Percentiles rank a stretch among this genome's conserved stretches.
phyloP scores from a whole-genome alignment of 2,888 invertebrate genomes.

The Teinopalpus imperialis region DNA sequence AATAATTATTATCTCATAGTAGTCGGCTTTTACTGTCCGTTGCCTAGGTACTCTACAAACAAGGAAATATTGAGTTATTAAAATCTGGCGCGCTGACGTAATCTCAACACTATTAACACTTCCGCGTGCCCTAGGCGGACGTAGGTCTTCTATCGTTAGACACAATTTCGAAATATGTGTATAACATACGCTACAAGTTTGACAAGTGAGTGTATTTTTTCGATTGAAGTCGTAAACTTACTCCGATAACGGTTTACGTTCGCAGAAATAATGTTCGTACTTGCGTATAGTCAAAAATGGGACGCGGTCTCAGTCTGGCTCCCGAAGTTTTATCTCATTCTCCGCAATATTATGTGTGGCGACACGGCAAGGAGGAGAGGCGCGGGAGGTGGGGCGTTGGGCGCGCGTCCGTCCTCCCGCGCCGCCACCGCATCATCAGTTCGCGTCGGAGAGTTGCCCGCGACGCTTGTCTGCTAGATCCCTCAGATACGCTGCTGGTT shows the following conservation, averaged over 20 bases:
- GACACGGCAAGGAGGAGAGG: slow-evolving; percentile 35
- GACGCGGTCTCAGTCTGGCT: slow-evolving; percentile 63
- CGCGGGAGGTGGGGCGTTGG: slow-evolving; percentile 47
- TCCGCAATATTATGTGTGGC: slow-evolving; percentile 58
- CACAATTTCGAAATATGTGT: slow-evolving; percentile 19
- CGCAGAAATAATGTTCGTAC: slow-evolving; percentile 64
- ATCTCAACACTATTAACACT: slow-evolving; percentile 63
- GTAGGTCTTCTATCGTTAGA: slow-evolving; percentile 38
- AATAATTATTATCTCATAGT: slow-evolving; percentile 1
- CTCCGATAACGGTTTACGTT: slow-evolving; percentile 54
- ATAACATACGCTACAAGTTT: neutral
- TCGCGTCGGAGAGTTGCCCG: slow-evolving; percentile 75
- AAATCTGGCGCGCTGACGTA: slow-evolving; percentile 78
- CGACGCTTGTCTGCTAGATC: slow-evolving; percentile 75
- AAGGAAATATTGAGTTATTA: slow-evolving; percentile 78
- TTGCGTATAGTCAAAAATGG: slow-evolving; percentile 64
- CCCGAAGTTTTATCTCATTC: slow-evolving; percentile 73
- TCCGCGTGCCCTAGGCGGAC: slow-evolving; percentile 68
- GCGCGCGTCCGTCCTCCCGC: slow-evolving; percentile 73
- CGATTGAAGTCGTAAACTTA: slow-evolving; percentile 33
- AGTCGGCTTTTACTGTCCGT: slow-evolving; percentile 10
- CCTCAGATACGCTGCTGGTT: slow-evolving; percentile 82
- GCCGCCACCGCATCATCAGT: slow-evolving; percentile 76
- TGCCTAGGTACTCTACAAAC: slow-evolving; percentile 49
- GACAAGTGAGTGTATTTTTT: slow-evolving; percentile 6